Evolutionary conservation across 2,113 vertebrate species (phyloP).

Genomic region (Cephalopterus ornatus): DNA sequence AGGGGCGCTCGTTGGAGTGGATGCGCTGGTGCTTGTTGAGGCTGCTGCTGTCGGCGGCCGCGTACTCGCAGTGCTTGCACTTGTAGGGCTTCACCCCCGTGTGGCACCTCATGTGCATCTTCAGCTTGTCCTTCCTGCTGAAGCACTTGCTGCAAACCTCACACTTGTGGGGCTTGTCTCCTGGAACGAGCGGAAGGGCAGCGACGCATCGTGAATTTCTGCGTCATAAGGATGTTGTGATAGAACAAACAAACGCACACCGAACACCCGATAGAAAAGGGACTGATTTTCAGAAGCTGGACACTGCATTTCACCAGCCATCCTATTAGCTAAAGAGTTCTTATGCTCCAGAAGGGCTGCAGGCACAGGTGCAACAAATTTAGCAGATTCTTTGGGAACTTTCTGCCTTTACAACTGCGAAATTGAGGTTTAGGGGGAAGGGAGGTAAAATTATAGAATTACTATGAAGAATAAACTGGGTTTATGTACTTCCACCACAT

Average conservation of each 20-base stretch:
- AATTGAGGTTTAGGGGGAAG: not conserved
- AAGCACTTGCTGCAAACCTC: conserved; percentile 93
- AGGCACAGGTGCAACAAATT: not conserved
- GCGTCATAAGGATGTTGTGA: too few relatives aligned
- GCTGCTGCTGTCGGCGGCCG: conserved; percentile 95
- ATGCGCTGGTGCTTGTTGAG: conserved; percentile 95
- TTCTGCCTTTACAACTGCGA: not conserved
- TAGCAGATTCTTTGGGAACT: not conserved
- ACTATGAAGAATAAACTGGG: not conserved
- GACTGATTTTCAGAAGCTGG: not conserved
- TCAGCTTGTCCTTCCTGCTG: conserved; percentile 93
- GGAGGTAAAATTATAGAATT: not conserved
- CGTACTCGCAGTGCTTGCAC: conserved; percentile 90
- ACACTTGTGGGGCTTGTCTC: conserved; percentile 95
- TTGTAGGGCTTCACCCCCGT: conserved; percentile 96
- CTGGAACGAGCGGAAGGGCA: conserved; percentile 63
- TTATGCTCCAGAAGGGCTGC: not conserved
- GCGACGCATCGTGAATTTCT: not conserved
- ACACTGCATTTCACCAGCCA: not conserved
- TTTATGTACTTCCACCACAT: not conserved
- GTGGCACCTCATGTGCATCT: conserved; percentile 92
- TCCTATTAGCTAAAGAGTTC: not conserved
- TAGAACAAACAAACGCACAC: accelerated
- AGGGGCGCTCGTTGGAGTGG: conserved; percentile 92
- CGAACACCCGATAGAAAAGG: not conserved